These are phyloP conservation scores for Hydrophis major DNA, from an alignment of 2,797 vertebrate genomes.

Conservation along the genomic window DNA sequence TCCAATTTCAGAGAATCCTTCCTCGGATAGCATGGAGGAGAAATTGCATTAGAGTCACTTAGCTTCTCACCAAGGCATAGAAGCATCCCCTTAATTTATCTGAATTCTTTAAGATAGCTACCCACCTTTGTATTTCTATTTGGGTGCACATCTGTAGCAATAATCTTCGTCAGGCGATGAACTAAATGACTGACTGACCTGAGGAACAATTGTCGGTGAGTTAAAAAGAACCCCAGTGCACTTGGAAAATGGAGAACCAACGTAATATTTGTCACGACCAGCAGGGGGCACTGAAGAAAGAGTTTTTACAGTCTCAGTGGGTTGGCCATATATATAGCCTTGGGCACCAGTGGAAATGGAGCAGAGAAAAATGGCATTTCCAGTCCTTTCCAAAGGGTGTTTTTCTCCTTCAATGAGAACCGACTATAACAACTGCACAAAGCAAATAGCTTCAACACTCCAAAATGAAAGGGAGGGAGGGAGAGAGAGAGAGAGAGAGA, in stretches of 20 bases:
- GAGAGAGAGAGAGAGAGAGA: too few relatives aligned
- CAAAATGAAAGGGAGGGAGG: background rate
- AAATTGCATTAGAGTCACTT: background rate
- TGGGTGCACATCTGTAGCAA: background rate
- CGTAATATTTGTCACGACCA: slow-evolving; percentile 7
- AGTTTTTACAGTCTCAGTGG: too few relatives aligned
- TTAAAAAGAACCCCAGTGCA: background rate
- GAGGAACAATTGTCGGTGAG: background rate
- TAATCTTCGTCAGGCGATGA: too few relatives aligned
- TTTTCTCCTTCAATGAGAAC: slow-evolving; percentile 24
- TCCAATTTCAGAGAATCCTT: background rate
- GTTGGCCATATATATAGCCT: background rate
- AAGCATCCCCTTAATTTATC: background rate
- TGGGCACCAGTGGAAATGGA: slow-evolving; percentile 8
- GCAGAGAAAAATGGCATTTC: slow-evolving; percentile 44
- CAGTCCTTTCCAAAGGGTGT: slow-evolving; percentile 50
- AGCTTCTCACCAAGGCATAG: too few relatives aligned
- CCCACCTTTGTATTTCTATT: background rate
- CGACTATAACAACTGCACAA: slow-evolving; percentile 65
- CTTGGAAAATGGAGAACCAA: background rate
- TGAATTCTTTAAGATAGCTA: background rate
- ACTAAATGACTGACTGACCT: too few relatives aligned
- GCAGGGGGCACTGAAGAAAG: slow-evolving; percentile 19
- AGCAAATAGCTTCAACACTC: slow-evolving; percentile 56
- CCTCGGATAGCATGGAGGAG: too few relatives aligned